These are phyloP conservation scores for Pygoscelis antarcticus DNA, from an alignment of 2,113 vertebrate species.

Conservation along the genomic window DNA sequence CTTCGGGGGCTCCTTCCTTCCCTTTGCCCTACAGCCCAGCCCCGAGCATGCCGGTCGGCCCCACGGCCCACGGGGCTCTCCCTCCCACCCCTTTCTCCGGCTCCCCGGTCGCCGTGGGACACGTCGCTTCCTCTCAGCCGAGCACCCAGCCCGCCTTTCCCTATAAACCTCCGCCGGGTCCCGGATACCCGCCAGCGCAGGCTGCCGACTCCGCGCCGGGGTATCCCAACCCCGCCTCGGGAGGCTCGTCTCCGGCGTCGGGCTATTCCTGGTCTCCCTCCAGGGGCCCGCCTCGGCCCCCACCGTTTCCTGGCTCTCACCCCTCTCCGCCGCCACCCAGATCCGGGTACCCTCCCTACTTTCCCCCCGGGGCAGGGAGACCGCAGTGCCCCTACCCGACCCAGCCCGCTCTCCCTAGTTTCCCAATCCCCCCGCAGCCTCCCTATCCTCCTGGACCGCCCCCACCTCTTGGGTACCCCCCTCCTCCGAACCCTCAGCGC, in stretches of 20 bases:
- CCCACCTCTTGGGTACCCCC: slow-evolving; percentile 69
- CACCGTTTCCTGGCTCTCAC: neutral
- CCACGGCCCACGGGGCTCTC: slow-evolving; percentile 50
- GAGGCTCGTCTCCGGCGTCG: neutral
- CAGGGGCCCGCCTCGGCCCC: slow-evolving; percentile 35
- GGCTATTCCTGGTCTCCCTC: slow-evolving; percentile 71
- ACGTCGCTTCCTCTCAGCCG: neutral
- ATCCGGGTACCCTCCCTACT: slow-evolving; percentile 48
- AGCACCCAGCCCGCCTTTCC: slow-evolving; percentile 38
- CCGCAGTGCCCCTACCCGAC: slow-evolving; percentile 63
- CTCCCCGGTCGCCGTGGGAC: neutral
- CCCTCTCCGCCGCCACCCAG: slow-evolving; percentile 19
- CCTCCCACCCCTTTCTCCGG: slow-evolving; percentile 49
- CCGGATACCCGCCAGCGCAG: neutral
- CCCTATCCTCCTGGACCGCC: slow-evolving; percentile 41
- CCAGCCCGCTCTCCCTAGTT: slow-evolving; percentile 51
- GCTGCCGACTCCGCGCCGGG: neutral
- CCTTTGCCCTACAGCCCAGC: slow-evolving; percentile 71
- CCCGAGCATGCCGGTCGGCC: slow-evolving; percentile 31
- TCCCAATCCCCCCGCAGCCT: slow-evolving; percentile 35
- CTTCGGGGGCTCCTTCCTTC: slow-evolving; percentile 39
- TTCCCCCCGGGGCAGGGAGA: neutral
- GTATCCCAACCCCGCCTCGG: neutral
- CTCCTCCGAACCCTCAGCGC: slow-evolving; percentile 63
- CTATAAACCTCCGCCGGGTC: slow-evolving; percentile 10